Evolutionary conservation across 2,113 vertebrate genomes (phyloP).

Genomic region (Lepus timidus): DNA sequence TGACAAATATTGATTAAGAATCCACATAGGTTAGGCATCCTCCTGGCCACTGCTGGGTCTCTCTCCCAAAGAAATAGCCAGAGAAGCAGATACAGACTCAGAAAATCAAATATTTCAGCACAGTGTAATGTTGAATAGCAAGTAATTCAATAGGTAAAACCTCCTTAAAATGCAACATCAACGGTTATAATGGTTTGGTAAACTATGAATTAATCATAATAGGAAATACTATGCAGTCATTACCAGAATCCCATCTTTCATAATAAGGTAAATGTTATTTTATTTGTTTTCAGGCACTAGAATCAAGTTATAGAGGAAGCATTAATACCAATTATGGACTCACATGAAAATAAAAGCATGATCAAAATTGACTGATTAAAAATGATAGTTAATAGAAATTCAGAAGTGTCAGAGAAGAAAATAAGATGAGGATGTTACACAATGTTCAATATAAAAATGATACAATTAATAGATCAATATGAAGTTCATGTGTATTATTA

Average conservation of each 20-base stretch:
- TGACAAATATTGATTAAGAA: conserved; percentile 18
- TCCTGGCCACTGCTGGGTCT: background rate
- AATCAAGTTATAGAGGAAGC: background rate
- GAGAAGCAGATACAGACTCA: background rate
- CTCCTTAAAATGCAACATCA: background rate
- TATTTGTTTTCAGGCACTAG: background rate
- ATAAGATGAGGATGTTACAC: background rate
- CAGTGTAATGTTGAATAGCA: background rate
- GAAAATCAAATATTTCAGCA: conserved; percentile 20
- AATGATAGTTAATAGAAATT: background rate
- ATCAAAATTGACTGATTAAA: background rate
- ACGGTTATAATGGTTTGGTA: background rate
- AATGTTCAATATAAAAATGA: background rate
- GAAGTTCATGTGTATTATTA: background rate
- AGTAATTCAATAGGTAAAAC: background rate
- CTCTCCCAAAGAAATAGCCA: background rate
- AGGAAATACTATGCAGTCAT: background rate
- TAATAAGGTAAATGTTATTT: background rate
- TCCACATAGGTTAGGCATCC: background rate
- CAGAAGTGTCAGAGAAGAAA: background rate
- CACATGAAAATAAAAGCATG: background rate
- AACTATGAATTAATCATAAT: background rate
- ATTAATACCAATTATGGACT: background rate
- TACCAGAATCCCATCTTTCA: background rate
- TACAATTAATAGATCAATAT: background rate